Conservation (phyloP, 2,888 invertebrate genomes). For the Phengaris alcon region DNA sequence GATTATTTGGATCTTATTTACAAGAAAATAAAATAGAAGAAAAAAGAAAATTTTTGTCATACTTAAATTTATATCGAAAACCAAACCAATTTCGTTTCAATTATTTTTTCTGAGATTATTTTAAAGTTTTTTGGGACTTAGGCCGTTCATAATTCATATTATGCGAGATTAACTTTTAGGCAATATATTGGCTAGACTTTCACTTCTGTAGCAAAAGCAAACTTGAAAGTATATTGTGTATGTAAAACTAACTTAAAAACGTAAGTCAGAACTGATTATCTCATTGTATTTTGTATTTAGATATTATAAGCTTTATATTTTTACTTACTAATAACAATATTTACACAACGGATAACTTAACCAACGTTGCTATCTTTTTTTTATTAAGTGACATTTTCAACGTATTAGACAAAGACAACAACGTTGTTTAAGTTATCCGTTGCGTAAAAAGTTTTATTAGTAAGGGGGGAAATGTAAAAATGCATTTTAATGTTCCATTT, state of each 20-base stretch:
- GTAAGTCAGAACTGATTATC: conserved; percentile 5
- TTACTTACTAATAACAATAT: too few relatives aligned
- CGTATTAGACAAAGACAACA: too few relatives aligned
- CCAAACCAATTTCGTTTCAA: too few relatives aligned
- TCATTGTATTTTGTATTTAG: neutral
- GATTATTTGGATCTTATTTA: too few relatives aligned
- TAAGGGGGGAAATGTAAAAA: neutral
- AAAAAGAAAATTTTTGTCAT: too few relatives aligned
- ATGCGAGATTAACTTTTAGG: neutral
- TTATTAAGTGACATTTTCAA: too few relatives aligned
- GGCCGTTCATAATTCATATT: neutral
- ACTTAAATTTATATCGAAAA: too few relatives aligned
- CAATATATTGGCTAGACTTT: neutral
- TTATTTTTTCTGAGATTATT: neutral
- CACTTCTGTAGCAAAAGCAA: neutral
- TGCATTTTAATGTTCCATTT: neutral
- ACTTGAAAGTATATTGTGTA: neutral
- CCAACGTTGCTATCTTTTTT: too few relatives aligned
- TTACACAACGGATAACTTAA: too few relatives aligned
- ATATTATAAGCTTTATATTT: neutral
- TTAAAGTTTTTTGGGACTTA: neutral
- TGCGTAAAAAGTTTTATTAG: too few relatives aligned
- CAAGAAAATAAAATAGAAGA: too few relatives aligned
- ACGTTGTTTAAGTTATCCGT: too few relatives aligned
- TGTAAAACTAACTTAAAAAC: neutral